Percentiles rank a stretch among this genome's conserved stretches.
Conservation (phyloP, 1,140 invertebrate genomes). For the Tyrophagus putrescentiae region DNA sequence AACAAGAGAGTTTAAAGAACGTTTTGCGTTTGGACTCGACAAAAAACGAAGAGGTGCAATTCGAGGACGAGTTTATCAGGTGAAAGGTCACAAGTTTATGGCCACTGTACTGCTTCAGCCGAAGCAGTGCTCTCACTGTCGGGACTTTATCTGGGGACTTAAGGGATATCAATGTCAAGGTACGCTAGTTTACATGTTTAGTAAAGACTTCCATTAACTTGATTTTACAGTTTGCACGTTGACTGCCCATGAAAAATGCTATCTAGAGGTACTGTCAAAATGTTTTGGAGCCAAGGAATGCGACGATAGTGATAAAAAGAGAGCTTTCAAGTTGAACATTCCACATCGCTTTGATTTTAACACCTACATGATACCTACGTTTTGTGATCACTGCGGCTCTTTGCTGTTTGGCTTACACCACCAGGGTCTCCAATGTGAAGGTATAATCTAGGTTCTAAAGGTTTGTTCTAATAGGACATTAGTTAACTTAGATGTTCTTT, state of each 20-base stretch:
- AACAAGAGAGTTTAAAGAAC: constrained; percentile 76
- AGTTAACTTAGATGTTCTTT: not conserved
- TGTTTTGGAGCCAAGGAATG: constrained; percentile 82
- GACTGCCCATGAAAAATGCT: constrained; percentile 93
- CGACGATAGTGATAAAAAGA: too few species aligned
- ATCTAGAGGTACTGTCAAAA: constrained; percentile 78
- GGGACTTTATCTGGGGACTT: constrained; percentile 96
- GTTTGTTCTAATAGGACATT: constrained; percentile 3
- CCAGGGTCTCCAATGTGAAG: constrained; percentile 94
- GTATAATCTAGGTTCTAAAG: constrained; percentile 40
- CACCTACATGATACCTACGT: constrained; percentile 92
- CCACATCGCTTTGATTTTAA: constrained; percentile 75
- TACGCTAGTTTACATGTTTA: too few species aligned
- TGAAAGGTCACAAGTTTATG: constrained; percentile 99
- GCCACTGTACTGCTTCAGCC: constrained; percentile 95
- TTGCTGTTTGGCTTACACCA: constrained; percentile 85
- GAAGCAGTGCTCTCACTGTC: constrained; percentile 65
- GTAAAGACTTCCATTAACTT: too few species aligned
- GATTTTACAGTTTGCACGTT: constrained; percentile 81
- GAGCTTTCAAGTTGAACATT: too few species aligned
- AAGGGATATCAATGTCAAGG: constrained; percentile 99
- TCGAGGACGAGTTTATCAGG: constrained; percentile 82
- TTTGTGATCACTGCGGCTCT: constrained; percentile 98
- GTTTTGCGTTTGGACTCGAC: constrained; percentile 59
- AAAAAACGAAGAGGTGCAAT: constrained; percentile 82